phyloP scores from a whole-genome alignment of 2,888 invertebrate species.

The Scaptomyza parva region DNA sequence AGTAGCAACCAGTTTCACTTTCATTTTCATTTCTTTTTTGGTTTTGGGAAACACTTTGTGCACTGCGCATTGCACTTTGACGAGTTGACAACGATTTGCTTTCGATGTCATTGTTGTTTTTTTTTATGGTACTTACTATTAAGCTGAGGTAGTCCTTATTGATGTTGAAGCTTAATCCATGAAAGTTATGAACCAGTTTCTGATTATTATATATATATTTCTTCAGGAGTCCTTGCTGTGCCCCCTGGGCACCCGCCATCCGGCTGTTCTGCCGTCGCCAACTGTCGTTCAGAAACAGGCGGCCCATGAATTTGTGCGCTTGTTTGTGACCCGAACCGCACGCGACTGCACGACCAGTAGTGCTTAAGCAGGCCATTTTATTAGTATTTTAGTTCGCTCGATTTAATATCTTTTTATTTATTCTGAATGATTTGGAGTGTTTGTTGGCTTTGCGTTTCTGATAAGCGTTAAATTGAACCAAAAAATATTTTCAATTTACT shows the following conservation, averaged over 20 bases:
- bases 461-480: slow-evolving; percentile 3
- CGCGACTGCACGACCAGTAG: slow-evolving; percentile 81
- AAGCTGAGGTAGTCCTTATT: slow-evolving; percentile 71
- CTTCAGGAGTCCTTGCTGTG: slow-evolving; percentile 2
- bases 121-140: slow-evolving; percentile 69
- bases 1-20: slow-evolving; percentile 75
- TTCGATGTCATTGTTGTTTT: slow-evolving; percentile 17
- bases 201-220: slow-evolving; percentile 24
- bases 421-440: neutral
- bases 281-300: slow-evolving; percentile 73
- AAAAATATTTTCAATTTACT: slow-evolving; percentile 3
- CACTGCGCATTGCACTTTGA: slow-evolving; percentile 70
- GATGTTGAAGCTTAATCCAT: slow-evolving; percentile 67
- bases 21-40: slow-evolving; percentile 78
- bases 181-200: slow-evolving; percentile 64
- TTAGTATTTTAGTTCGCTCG: slow-evolving; percentile 14
- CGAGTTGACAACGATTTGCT: slow-evolving; percentile 15
- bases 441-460: neutral
- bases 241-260: slow-evolving; percentile 22
- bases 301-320: slow-evolving; percentile 78
- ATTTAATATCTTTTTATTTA: slow-evolving; percentile 16
- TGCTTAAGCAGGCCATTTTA: slow-evolving; percentile 83
- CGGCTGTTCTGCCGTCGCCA: slow-evolving; percentile 50
- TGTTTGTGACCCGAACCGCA: slow-evolving; percentile 79
- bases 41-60: slow-evolving; percentile 63